Conservation (phyloP, 2,113 vertebrate genomes). For the Pluvianellus socialis region DNA sequence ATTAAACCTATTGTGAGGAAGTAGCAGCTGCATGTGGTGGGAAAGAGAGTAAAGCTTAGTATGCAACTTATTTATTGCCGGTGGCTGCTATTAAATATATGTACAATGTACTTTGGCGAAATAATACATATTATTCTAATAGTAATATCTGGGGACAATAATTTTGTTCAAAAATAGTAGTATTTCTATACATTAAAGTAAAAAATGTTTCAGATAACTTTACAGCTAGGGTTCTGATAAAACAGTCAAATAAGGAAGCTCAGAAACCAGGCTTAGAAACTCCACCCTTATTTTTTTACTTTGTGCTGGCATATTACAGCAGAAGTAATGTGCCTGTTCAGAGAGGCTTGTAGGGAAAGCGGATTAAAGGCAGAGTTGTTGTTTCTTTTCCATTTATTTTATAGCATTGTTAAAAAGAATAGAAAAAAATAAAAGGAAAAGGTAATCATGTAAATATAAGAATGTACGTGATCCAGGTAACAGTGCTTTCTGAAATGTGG, state of each 20-base stretch:
- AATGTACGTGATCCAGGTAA: not conserved
- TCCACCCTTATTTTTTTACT: not conserved
- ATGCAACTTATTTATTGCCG: not conserved
- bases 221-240: not conserved
- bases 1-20: not conserved
- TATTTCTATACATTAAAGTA: not conserved
- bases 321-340: not conserved
- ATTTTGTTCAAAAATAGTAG: not conserved
- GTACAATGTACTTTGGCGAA: not conserved
- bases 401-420: not conserved
- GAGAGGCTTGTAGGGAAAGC: not conserved
- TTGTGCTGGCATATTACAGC: not conserved
- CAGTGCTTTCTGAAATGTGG: not conserved
- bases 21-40: not conserved
- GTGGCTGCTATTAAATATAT: not conserved
- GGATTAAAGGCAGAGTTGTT: not conserved
- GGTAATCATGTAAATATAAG: not conserved
- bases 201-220: not conserved
- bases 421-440: not conserved
- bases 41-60: not conserved
- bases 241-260: not conserved
- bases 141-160: not conserved
- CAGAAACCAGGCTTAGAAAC: not conserved
- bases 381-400: not conserved
- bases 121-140: not conserved